Evolutionary conservation across 2,888 invertebrate species (phyloP).

Genomic region (Leptinotarsa haldemani): DNA sequence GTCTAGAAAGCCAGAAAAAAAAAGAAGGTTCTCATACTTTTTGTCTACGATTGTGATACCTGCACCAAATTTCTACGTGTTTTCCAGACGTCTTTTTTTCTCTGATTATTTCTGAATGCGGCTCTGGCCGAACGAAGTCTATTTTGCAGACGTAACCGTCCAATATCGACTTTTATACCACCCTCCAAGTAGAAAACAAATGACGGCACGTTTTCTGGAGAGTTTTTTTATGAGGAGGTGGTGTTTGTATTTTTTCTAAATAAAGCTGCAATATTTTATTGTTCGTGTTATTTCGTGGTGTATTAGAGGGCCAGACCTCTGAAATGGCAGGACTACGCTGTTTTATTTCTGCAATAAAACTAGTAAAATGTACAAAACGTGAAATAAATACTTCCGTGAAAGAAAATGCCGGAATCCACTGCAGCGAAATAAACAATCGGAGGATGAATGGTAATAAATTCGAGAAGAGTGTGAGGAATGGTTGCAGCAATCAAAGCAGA

Average conservation of each 20-base stretch:
- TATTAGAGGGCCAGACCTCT: conserved; percentile 30
- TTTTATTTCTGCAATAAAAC: conserved; percentile 41
- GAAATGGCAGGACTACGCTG: conserved; percentile 25
- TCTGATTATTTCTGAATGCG: background rate
- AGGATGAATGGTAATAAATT: background rate
- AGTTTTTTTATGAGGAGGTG: conserved; percentile 45
- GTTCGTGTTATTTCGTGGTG: conserved; percentile 33
- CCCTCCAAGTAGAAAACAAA: conserved; percentile 40
- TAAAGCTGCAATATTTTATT: conserved; percentile 44
- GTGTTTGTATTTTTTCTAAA: conserved; percentile 49
- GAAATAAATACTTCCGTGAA: conserved; percentile 34
- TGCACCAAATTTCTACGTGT: background rate
- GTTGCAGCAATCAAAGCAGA: too few relatives aligned
- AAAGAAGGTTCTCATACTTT: too few relatives aligned
- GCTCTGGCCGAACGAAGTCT: conserved; percentile 19
- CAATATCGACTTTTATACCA: conserved; percentile 34
- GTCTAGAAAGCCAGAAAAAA: too few relatives aligned
- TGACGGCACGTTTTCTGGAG: conserved; percentile 44
- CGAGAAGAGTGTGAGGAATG: background rate
- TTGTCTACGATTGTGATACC: too few relatives aligned
- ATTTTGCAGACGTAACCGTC: conserved; percentile 38
- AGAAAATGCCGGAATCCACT: conserved; percentile 26
- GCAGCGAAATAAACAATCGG: background rate
- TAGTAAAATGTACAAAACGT: conserved; percentile 19
- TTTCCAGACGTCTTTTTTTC: background rate